Evolutionary conservation across 1,140 invertebrate genomes (phyloP), one percentile per base, ranked within the genome.

Genomic region (Papilio machaon): DNA sequence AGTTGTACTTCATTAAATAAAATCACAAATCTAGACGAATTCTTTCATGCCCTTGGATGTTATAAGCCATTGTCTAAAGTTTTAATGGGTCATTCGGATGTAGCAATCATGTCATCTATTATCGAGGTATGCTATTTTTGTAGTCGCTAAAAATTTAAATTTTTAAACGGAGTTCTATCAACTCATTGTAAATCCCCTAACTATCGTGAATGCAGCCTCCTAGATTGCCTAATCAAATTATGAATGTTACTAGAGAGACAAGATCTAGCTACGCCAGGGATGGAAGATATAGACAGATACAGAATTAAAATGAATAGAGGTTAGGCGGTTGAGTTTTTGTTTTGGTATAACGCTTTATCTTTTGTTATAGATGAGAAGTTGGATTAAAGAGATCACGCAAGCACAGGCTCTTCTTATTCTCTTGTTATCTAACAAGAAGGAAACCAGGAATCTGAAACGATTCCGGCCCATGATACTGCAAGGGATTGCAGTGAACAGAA

Each of bases 401-500:
- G 86, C 84, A 60, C 93, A 94, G 80, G 92, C 92, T 17, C 79
- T 94, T 43, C 79, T 94, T 54, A 77, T 93, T 58, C 80, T 94
- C 9, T 84, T 94, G 80, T 80, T 94, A 43, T 82, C 82, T 9
- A 94, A 93, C 82, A 94, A 94, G 82, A 93, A 93, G 79, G 89
- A 93, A 54, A 91, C 91, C 0, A 79, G 88, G 0, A 94, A 90
- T 85, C 80, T 93, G 75, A 80, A 88, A 73, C 83, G 89, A 30
- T 91, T 91, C 76, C 84, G 91, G 46, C 84, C 88, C 0, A 77
- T 93, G 17, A 74, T 94, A 80, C 82, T 94, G 35, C 92, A 94
- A 81, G 92, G 89, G 0, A 94, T 94, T 38, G 92, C 92, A 10
- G 87, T 92, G 0, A 92, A 93, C 60, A 91, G 92, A 81, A 94